phyloP scores from a whole-genome alignment of 2,888 invertebrate genomes.

The Actias luna region DNA sequence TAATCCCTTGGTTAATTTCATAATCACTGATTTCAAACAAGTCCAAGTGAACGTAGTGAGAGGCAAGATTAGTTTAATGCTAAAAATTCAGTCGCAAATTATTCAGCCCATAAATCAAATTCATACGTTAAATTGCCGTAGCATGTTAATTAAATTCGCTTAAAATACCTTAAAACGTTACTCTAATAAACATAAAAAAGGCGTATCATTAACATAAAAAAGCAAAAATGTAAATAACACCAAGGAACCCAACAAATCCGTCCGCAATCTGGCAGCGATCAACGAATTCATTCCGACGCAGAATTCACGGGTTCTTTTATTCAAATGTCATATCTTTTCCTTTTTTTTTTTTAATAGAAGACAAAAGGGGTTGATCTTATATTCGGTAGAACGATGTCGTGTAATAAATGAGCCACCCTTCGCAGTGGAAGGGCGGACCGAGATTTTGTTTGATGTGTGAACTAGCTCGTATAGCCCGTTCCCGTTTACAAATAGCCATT shows the following conservation, averaged over 20 bases:
- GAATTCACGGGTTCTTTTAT: constrained; percentile 40
- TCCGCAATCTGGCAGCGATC: constrained; percentile 20
- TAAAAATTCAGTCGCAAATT: neutral
- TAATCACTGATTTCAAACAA: too few species aligned
- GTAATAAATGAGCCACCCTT: constrained; percentile 27
- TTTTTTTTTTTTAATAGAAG: constrained; percentile 50
- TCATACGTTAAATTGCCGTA: neutral
- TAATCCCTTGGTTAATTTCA: too few species aligned
- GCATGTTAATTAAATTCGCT: neutral
- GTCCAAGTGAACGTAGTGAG: too few species aligned
- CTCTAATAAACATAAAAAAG: neutral
- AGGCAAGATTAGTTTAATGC: neutral
- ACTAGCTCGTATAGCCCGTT: constrained; percentile 1
- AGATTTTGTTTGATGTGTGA: constrained; percentile 10
- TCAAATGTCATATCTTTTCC: constrained; percentile 50
- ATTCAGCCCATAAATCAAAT: neutral
- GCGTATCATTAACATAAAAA: constrained; percentile 11
- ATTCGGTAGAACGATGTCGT: constrained; percentile 29
- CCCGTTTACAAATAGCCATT: neutral
- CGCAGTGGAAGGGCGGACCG: constrained; percentile 22
- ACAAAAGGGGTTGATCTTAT: constrained; percentile 38
- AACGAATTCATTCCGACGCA: constrained; percentile 36
- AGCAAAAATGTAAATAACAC: constrained; percentile 2
- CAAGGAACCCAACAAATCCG: constrained; percentile 12
- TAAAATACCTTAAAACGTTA: neutral